Base-by-base conservation (phyloP, 1,140 invertebrate genomes). In the Megalopta genalis region DNA sequence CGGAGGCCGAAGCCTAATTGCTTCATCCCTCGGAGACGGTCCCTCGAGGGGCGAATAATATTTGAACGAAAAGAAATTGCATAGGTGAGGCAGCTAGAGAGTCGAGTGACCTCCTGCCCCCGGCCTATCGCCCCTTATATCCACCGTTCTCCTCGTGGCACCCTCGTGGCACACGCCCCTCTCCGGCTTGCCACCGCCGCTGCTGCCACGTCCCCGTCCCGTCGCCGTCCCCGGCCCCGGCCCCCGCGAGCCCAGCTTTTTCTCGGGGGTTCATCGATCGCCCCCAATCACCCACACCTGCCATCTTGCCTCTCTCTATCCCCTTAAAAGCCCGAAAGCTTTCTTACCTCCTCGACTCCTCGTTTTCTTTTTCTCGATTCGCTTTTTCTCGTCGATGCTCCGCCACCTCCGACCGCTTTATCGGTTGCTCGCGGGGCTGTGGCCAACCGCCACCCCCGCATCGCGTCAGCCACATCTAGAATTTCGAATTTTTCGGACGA, bases 201-300 rank as follows among this genome's bases (percentile, higher is more conserved):
- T 87, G 85, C 85, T 82, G 69, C 78, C 80, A 71, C 63, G 10
- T 46, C 14, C 14, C 42, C 14, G 10, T 14, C 12, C 42, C 42
- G 42, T 46, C 14, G 9, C 14, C 42, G 42, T 2, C 42, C 62
- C 83, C 83, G 78, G 49, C 80, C 66, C 86, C 18, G 18, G 81
- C 87, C 83, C 83, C 81, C 78, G 87, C 83, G 81, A 83, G 82
- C 86, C 88, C 80, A 86, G 88, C 87, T 81, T 90, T 90, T 90
- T 87, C 89, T 90, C 88, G 88, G 89, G 88, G 90, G 87, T 90
- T 91, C 90, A 91, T 91, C 90, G 90, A 91, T 91, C 90, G 90
- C 83, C 89, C 90, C 90, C 90, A 90, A 91, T 91, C 90, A 90
- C 87, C 89, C 89, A 87, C 89, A 88, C 86, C 85, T 90, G 75